Base-by-base conservation (phyloP, 2,888 invertebrate genomes). In the Pyrochroa serraticornis region DNA sequence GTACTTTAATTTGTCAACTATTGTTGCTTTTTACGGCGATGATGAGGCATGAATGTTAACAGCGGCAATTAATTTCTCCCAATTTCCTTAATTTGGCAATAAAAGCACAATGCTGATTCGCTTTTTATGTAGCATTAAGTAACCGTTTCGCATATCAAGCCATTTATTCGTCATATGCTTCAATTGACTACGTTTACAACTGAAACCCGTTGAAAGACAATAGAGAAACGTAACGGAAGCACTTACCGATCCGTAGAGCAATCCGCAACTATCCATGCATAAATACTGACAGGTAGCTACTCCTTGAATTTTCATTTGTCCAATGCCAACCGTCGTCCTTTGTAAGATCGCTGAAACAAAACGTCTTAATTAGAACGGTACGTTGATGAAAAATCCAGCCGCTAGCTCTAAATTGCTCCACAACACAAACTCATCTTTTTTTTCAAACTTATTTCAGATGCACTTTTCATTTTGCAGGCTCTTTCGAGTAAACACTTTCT, bases 201-300 rank as follows among this genome's bases (percentile, higher is more conserved):
- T 34, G 35, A 45, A 45, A 45, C 13, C 36, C 37, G 46, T 30
- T 44, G 22, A 22, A 5, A 22, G 22, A 22, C 31, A 34, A 51
- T 35, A 36, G 43, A 42, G 42, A 43, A 51, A 51, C 41, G 51
- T 43, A 43, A 14, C 7, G 12, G 39, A 41, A 33, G 41, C 33
- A 88, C 92, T 88, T 85, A 93, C 93, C 88, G 92, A 89, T 81
- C 91, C 91, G 83, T 92, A 93, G 72, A 89, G 88, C 79, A 88
- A 84, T 80, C 93, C 93, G 82, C 92, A 93, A 73, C 87, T 85
- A 81, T 92, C 91, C 92, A 93, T 92, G 82, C 93, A 93, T 80
- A 93, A 87, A 85, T 88, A 93, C 79, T 91, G 86, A 80, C 92
- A 92, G 71, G 92, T 92, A 75, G 91, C 89, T 68, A 91, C 89